Evolutionary conservation across 2,113 vertebrate species (phyloP).

Genomic region (Mus pahari): DNA sequence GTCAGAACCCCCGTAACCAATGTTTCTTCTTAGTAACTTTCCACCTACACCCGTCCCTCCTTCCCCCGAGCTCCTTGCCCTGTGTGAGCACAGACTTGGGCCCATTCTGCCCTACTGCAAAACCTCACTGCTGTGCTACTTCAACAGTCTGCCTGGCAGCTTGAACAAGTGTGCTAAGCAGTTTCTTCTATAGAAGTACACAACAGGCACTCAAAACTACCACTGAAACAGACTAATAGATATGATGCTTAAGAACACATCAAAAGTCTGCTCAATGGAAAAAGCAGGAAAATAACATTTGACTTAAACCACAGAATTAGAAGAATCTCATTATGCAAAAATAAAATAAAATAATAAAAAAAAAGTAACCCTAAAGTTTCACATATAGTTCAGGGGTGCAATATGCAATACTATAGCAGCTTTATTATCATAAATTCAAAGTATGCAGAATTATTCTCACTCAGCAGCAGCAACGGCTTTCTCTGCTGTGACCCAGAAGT

Average conservation of each 20-base stretch:
- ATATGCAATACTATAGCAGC: not conserved
- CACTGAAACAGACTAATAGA: slow-evolving; percentile 16
- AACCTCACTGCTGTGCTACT: not conserved
- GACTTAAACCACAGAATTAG: slow-evolving; percentile 33
- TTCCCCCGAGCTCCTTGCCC: not conserved
- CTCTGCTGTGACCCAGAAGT: not conserved
- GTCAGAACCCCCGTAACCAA: not conserved
- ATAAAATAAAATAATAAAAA: not conserved
- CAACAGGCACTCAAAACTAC: not conserved
- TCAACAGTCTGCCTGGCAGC: not conserved
- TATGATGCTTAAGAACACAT: not conserved
- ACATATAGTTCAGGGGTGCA: not conserved
- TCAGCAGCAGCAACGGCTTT: not conserved
- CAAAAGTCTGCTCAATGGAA: not conserved
- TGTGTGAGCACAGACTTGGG: not conserved
- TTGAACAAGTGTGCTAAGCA: not conserved
- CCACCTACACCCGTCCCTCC: not conserved
- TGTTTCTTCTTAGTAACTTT: not conserved
- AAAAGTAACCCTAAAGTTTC: not conserved
- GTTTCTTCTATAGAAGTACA: too few species aligned
- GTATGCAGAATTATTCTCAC: not conserved
- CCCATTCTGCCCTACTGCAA: not conserved
- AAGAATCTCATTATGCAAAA: not conserved
- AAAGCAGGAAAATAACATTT: slow-evolving; percentile 5
- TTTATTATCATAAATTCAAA: slow-evolving; percentile 7